Base-by-base conservation (phyloP, 1,140 invertebrate genomes). In the Drosophila triauraria region DNA sequence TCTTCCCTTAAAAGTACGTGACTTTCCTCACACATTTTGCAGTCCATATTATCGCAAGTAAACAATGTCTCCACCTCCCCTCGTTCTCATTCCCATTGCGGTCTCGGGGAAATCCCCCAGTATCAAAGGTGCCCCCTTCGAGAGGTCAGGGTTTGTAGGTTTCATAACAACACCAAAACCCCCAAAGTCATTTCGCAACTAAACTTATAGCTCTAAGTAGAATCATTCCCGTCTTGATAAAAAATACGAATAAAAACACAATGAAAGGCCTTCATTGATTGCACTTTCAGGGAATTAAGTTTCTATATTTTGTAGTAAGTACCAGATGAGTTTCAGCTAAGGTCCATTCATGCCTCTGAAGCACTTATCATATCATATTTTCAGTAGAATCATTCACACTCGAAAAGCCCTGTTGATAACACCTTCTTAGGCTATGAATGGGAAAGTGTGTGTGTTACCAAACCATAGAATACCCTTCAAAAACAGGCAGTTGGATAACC, bases 11-110 rank as follows among this genome's bases (percentile, higher is more conserved):
- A 9, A 65, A 53, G 46, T 78, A 78, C 76, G 76, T 78, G 75
- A 78, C 76, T 78, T 78, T 62, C 17, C 42, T 47, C 65, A 78
- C 65, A 78, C 67, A 59, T 78, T 51, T 27, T 42, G 23, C 53
- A 65, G 5, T 32, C 12, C 48, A 61, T n/a, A 67, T 57, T 65
- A 76, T 75, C 40, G 62, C 44, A 35, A 65, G 35, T 65, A 40
- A 65, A 68, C 61, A 68, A 48, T 32, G 12, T 12, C 13, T 50
- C 27, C 50, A 9, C 50, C 43, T n/a, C 17, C 7, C 17, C 20
- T 35, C 30, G 4, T 44, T 27, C 9, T 13, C 23, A 27, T 25
- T 53, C 17, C 38, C 23, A 23, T 23, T 17, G 40, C 15, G 12
- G 17, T 53, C 30, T 38, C 23, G 6, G 7, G 56, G 60, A 44